phyloP scores from a whole-genome alignment of 1,140 invertebrate species.

The Acromyrmex charruanus region DNA sequence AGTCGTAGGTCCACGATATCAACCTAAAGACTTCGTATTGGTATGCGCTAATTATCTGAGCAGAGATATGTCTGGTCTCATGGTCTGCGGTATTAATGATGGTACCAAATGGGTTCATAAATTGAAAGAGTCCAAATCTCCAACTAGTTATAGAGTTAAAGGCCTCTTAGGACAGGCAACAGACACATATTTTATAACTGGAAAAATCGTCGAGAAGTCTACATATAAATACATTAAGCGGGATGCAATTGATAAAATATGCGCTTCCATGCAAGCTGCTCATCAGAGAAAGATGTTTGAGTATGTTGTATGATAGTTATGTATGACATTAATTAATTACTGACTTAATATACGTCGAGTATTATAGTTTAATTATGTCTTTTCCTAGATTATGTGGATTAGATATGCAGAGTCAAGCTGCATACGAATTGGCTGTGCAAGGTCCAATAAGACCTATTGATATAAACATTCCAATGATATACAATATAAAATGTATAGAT shows the following conservation, averaged over 20 bases:
- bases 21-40: slow-evolving; percentile 89
- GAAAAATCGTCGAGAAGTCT: slow-evolving; percentile 91
- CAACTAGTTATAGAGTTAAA: slow-evolving; percentile 91
- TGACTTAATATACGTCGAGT: no score
- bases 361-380: slow-evolving; percentile 20
- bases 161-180: slow-evolving; percentile 93
- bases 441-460: slow-evolving; percentile 92
- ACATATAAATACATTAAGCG: slow-evolving; percentile 90
- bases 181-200: slow-evolving; percentile 91
- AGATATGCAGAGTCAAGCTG: slow-evolving; percentile 93
- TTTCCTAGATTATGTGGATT: slow-evolving; percentile 90
- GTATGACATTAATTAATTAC: background rate
- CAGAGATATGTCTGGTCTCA: slow-evolving; percentile 90
- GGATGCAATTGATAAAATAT: slow-evolving; percentile 90
- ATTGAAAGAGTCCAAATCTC: slow-evolving; percentile 87
- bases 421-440: slow-evolving; percentile 94
- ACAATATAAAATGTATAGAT: slow-evolving; percentile 94
- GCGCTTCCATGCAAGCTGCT: slow-evolving; percentile 92
- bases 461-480: slow-evolving; percentile 92
- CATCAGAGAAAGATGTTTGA: slow-evolving; percentile 94
- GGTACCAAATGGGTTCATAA: slow-evolving; percentile 87
- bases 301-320: slow-evolving; percentile 86
- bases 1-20: slow-evolving; percentile 92
- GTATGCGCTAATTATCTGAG: slow-evolving; percentile 88
- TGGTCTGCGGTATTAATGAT: slow-evolving; percentile 92